Base-by-base conservation (phyloP, 2,888 invertebrate genomes). In the Leptinotarsa tumamoca region DNA sequence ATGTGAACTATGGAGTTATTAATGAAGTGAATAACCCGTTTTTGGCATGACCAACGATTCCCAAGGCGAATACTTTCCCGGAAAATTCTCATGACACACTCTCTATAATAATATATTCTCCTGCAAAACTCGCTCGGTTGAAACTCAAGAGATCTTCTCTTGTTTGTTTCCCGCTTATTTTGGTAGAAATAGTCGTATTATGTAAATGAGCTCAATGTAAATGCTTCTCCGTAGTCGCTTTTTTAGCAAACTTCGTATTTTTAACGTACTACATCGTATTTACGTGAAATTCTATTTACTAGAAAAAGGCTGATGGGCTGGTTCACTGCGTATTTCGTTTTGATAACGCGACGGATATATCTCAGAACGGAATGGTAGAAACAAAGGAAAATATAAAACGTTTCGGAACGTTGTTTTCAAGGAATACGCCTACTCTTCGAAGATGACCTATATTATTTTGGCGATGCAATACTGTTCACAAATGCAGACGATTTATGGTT, bases 161-260 rank as follows among this genome's bases (percentile, higher is more conserved):
- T 74, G 73, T 79, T 78, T 79, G 72, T 78, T 71, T 72, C 54
- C 58, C 71, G 74, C 79, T 78, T 80, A 79, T 81, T 80, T 77
- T 73, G 75, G 78, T 72, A 77, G 77, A 71, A 79, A 80, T 74
- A 78, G 70, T 78, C 78, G 69, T 74, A 76, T 79, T 80, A 80
- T 81, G 81, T 73, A 81, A 78, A 81, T 81, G 51, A 71, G 69
- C 74, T 52, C 75, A 67, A 79, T 80, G 78, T 79, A 78, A 79
- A 80, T 78, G 79, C 74, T 54, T 51, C 52, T 66, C 70, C 56
- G 71, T 58, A 76, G 76, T 73, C 69, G 71, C 61, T 77, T 77
- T 74, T 77, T 77, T 67, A 67, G 73, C 72, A 67, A 75, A 78
- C 73, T 78, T 68, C 73, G 74, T 74, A 75, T 75, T 78, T 78